Percentiles rank a stretch among this genome's conserved stretches.
Evolutionary conservation across 2,113 vertebrate genomes (phyloP).

Genomic region (Pleuronectes platessa): DNA sequence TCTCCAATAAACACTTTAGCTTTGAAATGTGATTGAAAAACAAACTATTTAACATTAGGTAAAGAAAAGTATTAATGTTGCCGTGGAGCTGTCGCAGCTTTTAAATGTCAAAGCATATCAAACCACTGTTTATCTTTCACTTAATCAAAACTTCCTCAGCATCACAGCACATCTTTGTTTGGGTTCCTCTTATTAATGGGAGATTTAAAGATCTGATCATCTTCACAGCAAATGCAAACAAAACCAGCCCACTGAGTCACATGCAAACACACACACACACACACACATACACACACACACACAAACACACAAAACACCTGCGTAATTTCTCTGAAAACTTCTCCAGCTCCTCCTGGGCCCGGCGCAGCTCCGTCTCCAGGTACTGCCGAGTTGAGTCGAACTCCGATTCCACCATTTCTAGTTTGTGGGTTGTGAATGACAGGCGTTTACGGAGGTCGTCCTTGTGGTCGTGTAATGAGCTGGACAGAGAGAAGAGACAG

Average conservation of each 20-base stretch:
- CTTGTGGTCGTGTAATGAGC: constrained; percentile 95
- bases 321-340: constrained; percentile 95
- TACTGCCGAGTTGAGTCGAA: constrained; percentile 95
- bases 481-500: constrained; percentile 65
- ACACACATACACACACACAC: constrained; percentile 81
- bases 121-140: background rate
- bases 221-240: background rate
- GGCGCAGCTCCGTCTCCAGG: constrained; percentile 94
- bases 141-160: background rate
- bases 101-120: background rate
- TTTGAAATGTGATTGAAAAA: no score
- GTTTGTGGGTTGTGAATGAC: constrained; percentile 92
- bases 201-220: background rate
- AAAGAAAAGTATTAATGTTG: background rate
- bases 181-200: no score
- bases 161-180: background rate
- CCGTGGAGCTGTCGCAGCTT: background rate
- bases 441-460: constrained; percentile 96
- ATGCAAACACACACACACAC: background rate
- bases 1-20: no score
- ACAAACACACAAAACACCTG: constrained; percentile 91
- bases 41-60: no score
- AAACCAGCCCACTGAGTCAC: background rate
- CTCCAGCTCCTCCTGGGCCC: constrained; percentile 95
- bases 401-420: constrained; percentile 95